phyloP scores from a whole-genome alignment of 2,797 vertebrate genomes.

The Hippocampus kuda region DNA sequence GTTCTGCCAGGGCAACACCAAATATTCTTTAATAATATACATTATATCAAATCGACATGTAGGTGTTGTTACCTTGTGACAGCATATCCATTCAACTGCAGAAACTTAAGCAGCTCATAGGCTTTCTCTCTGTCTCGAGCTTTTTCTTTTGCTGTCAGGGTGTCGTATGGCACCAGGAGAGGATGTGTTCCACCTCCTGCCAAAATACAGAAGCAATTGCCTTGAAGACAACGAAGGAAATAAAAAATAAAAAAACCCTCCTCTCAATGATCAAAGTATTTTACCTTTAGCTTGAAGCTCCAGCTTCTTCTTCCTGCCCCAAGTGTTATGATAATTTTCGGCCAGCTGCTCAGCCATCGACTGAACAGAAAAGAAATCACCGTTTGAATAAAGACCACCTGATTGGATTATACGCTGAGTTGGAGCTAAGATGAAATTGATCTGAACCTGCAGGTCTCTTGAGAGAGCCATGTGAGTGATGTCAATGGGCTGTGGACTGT shows the following conservation, averaged over 20 bases:
- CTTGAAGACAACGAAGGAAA: not conserved
- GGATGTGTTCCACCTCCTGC: slow-evolving; percentile 87
- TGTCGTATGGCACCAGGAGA: slow-evolving; percentile 90
- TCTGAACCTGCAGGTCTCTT: slow-evolving; percentile 80
- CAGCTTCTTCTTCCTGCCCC: slow-evolving; percentile 93
- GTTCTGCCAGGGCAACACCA: not conserved
- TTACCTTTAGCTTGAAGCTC: slow-evolving; percentile 86
- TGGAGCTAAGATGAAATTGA: not conserved
- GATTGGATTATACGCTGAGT: not conserved
- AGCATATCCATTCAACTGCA: slow-evolving; percentile 88
- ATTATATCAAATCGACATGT: not conserved
- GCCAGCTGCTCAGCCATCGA: slow-evolving; percentile 94
- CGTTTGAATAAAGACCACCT: slow-evolving; percentile 9
- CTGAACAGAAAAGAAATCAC: slow-evolving; percentile 47
- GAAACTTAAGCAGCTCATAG: slow-evolving; percentile 84
- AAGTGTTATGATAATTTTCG: slow-evolving; percentile 95
- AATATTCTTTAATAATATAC: not conserved
- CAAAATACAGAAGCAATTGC: slow-evolving; percentile 16
- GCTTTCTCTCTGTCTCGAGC: slow-evolving; percentile 88
- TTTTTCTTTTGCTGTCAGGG: slow-evolving; percentile 92
- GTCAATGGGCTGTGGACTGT: slow-evolving; percentile 85
- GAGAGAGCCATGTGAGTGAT: slow-evolving; percentile 80
- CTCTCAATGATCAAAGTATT: not conserved
- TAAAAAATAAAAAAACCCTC: slow-evolving; percentile 4
- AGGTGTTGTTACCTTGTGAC: slow-evolving; percentile 71